Conservation (phyloP, 2,888 invertebrate species). For the Chrysomela aeneicollis region DNA sequence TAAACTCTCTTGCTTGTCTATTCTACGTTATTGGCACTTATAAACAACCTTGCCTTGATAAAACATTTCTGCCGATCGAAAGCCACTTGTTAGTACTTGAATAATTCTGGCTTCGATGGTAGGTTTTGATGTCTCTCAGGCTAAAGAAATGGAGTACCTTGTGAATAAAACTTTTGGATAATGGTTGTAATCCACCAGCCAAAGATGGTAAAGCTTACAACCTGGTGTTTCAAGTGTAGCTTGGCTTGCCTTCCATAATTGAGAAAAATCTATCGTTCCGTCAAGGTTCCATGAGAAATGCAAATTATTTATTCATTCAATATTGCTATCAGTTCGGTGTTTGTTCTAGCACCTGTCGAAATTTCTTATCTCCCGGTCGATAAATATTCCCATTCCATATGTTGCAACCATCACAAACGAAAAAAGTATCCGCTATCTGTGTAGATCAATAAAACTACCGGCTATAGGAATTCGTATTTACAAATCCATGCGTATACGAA, state of each 20-base stretch:
- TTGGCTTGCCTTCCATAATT: no score
- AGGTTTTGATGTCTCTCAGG: no score
- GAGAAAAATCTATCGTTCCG: not conserved
- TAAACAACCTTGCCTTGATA: no score
- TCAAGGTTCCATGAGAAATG: not conserved
- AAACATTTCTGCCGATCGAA: no score
- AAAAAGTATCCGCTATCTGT: not conserved
- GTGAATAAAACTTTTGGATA: slow-evolving; percentile 5
- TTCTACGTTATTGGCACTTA: no score
- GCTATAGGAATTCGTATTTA: not conserved
- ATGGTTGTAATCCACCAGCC: not conserved
- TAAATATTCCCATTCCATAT: not conserved
- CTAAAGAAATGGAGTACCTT: no score
- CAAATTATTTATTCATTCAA: slow-evolving; percentile 6
- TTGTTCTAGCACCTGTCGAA: not conserved
- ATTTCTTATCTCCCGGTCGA: not conserved
- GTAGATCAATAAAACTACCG: not conserved
- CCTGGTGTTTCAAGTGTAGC: no score
- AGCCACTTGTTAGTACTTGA: no score
- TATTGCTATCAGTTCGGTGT: not conserved
- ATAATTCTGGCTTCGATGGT: no score
- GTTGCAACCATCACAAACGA: not conserved
- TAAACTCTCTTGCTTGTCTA: no score
- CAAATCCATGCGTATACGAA: not conserved
- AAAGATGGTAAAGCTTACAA: no score